Base-by-base conservation (phyloP, 1,140 invertebrate species). In the Drosophila pseudoobscura region DNA sequence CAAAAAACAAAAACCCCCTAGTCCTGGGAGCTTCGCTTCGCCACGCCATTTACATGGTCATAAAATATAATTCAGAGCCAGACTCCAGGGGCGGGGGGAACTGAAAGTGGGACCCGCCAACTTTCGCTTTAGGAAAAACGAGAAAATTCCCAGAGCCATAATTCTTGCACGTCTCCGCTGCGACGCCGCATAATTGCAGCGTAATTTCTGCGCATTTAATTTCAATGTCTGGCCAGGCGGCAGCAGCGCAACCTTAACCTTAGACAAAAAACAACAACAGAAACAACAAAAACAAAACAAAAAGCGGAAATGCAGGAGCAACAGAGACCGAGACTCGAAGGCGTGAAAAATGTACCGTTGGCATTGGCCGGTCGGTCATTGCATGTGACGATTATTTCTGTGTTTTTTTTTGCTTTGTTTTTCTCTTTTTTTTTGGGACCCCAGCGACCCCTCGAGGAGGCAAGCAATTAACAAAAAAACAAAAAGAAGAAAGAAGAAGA, bases 121-220 rank as follows among this genome's bases (percentile, higher is more conserved):
- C 79, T 80, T 80, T 80, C 78, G 73, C 78, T 79, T 56, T 39
- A 39, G 49, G 54, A 43, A 31, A 54, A 46, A 44, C 52, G 60
- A 66, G 54, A 69, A 75, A 72, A 82, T 78, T 83, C 79, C 79
- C 79, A 78, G 54, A 78, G 79, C 79, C 74, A 83, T 83, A 82
- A 83, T 83, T 82, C 76, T 66, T 83, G 31, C 41, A 78, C 79
- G 69, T 83, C 79, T 78, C 79, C 80, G 35, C 1, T 39, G 35
- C 35, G 60, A 83, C 79, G 79, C 79, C 79, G 79, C 79, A 83
- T 83, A 83, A 83, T 83, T 83, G 79, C 79, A 83, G 71, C 79
- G 79, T 83, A 83, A 83, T 83, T 83, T 80, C 69, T 53, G 75
- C 79, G 79, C 70, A 83, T 82, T 83, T 83, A 82, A 78, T 83